Conservation (phyloP, 2,797 vertebrate species). For the Muraenolepis orangiensis region DNA sequence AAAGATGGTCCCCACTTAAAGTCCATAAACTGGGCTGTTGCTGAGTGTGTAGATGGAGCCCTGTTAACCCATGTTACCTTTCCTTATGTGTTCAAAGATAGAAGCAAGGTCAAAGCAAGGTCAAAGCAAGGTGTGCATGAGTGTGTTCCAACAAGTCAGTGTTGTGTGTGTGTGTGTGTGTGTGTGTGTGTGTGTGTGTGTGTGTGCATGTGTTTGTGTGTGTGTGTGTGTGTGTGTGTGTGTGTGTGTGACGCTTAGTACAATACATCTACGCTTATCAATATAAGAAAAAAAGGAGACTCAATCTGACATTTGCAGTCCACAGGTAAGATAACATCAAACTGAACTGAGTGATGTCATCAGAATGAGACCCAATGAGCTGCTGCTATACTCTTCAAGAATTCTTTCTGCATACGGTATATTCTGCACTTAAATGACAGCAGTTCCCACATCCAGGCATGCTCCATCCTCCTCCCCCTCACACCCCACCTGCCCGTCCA, state of each 20-base stretch:
- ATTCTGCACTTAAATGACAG: slow-evolving; percentile 41
- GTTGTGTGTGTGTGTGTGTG: too few relatives aligned
- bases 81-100: slow-evolving; percentile 50
- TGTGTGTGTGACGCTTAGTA: slow-evolving; percentile 34
- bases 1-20: slow-evolving; percentile 55
- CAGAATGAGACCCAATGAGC: slow-evolving; percentile 40
- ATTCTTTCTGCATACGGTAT: slow-evolving; percentile 41
- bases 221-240: slow-evolving; percentile 19
- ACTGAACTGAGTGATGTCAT: slow-evolving; percentile 43
- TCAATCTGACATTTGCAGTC: slow-evolving; percentile 49
- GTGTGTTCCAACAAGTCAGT: neutral
- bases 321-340: slow-evolving; percentile 31
- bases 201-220: too few relatives aligned
- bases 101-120: slow-evolving; percentile 20
- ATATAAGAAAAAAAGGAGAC: slow-evolving; percentile 58
- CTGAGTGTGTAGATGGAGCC: slow-evolving; percentile 50
- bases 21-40: slow-evolving; percentile 37
- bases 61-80: slow-evolving; percentile 46
- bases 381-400: slow-evolving; percentile 20
- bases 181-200: slow-evolving; percentile 21
- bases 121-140: slow-evolving; percentile 35
- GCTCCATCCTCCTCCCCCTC: slow-evolving; percentile 43
- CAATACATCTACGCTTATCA: slow-evolving; percentile 52
- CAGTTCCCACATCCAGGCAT: slow-evolving; percentile 53
- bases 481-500: slow-evolving; percentile 18